Evolutionary conservation across 2,113 vertebrate species (phyloP).

Genomic region (Mustelus asterias): DNA sequence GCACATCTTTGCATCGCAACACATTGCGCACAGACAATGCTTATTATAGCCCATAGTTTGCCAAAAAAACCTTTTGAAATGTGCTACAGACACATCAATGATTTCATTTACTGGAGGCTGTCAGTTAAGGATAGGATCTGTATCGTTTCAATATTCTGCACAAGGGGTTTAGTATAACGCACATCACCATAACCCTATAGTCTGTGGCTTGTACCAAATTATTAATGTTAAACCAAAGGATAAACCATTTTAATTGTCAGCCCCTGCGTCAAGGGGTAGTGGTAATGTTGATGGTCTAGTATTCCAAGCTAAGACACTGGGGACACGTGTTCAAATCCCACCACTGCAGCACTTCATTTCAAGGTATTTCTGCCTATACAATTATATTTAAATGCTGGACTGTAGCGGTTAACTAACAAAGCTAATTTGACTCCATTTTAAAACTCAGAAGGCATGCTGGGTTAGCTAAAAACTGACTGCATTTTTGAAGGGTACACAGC

Average conservation of each 20-base stretch:
- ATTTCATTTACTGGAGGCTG: not conserved
- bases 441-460: too few species aligned
- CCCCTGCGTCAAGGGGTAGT: too few species aligned
- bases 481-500: too few species aligned
- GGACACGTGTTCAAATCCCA: too few species aligned
- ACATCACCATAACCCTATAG: not conserved
- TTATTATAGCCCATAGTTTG: not conserved
- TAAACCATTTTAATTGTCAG: not conserved
- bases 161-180: not conserved
- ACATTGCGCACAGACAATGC: not conserved
- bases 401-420: too few species aligned
- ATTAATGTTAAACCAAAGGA: not conserved
- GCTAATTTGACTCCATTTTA: too few species aligned
- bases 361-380: too few species aligned
- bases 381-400: too few species aligned
- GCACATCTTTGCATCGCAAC: not conserved
- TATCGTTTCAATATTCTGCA: not conserved
- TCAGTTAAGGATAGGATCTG: not conserved
- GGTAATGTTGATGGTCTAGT: too few species aligned
- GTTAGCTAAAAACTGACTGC: too few species aligned
- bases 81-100: not conserved
- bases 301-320: too few species aligned
- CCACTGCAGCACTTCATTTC: too few species aligned
- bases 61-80: slow-evolving; percentile 16
- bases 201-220: not conserved